Conservation (phyloP, 1,140 invertebrate species). For the Cataglyphis hispanica region DNA sequence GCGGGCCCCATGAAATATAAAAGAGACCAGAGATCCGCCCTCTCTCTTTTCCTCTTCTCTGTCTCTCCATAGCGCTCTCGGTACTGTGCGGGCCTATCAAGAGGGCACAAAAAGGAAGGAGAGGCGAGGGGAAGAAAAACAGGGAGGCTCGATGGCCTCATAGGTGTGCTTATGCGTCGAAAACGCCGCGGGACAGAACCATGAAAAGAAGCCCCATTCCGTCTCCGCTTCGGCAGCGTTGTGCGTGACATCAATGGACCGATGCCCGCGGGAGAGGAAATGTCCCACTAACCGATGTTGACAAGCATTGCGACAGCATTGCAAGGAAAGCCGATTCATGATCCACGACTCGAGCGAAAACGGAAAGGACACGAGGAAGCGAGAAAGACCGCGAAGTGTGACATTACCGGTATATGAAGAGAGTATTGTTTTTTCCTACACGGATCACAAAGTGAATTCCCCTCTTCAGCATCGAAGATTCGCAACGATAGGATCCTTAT, state of each 20-base stretch:
- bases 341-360: constrained; percentile 55
- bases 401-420: constrained; percentile 25
- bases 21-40: constrained; percentile 66
- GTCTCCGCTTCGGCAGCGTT: constrained; percentile 52
- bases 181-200: constrained; percentile 56
- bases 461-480: constrained; percentile 57
- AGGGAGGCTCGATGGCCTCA: constrained; percentile 42
- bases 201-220: constrained; percentile 70
- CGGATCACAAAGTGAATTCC: constrained; percentile 17
- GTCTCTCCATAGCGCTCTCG: constrained; percentile 41
- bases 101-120: constrained; percentile 8
- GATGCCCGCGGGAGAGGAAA: constrained; percentile 83
- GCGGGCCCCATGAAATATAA: constrained; percentile 78
- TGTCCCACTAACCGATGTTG: constrained; percentile 84
- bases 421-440: constrained; percentile 72
- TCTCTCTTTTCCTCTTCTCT: constrained; percentile 51
- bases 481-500: constrained; percentile 37
- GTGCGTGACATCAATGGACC: constrained; percentile 82
- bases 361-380: constrained; percentile 58
- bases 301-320: constrained; percentile 81
- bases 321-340: constrained; percentile 50
- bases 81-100: constrained; percentile 25
- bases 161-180: constrained; percentile 68
- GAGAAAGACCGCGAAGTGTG: constrained; percentile 38
- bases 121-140: neutral